Base-by-base conservation (phyloP, 1,140 invertebrate species). In the Platyura marginata region DNA sequence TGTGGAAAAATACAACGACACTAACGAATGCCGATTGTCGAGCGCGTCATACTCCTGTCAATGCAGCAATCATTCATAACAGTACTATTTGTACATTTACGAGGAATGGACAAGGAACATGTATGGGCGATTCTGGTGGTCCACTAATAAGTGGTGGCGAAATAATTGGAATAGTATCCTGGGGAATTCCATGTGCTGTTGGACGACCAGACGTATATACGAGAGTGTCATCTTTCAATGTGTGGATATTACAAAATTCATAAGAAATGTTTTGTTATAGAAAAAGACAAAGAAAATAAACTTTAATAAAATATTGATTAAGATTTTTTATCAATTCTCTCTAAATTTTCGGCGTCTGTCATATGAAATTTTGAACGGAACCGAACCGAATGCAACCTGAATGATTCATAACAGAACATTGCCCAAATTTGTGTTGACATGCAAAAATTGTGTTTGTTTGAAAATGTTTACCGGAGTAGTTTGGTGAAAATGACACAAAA, bases 191-290 rank as follows among this genome's bases (percentile, higher is more conserved):
- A 0, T 80, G 77, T 44, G 76, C 68, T 3, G 59, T 58, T 38
- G 68, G 67, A 10, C 55, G 65, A 36, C 76, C 77, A 3, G 77
- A 79, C 25, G 71, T 78, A 5, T 80, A 77, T 48, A 75, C 75
- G 13, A 11, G 42, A 36, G 18, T 43, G 5, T 13, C 10, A 3
- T 16, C 33, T 5, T 15, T 22, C 5, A 19, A 20, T 3, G 11
- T 20, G 15, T 43, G 42, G 42, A 43, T 43, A 13, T 9, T 23
- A 38, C 4, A 34, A 11, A 4, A 34, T 6, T n/a, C n/a, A n/a
- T n/a, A n/a, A n/a, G n/a, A n/a, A n/a, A n/a, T n/a, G n/a, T n/a
- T n/a, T n/a, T n/a, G n/a, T n/a, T n/a, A n/a, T n/a, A n/a, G n/a
- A n/a, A n/a, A n/a, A n/a, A n/a, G n/a, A n/a, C n/a, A n/a, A n/a